Percentiles rank a stretch among this genome's conserved stretches.
Evolutionary conservation across 2,797 vertebrate species (phyloP).

Genomic region (Avahi laniger): DNA sequence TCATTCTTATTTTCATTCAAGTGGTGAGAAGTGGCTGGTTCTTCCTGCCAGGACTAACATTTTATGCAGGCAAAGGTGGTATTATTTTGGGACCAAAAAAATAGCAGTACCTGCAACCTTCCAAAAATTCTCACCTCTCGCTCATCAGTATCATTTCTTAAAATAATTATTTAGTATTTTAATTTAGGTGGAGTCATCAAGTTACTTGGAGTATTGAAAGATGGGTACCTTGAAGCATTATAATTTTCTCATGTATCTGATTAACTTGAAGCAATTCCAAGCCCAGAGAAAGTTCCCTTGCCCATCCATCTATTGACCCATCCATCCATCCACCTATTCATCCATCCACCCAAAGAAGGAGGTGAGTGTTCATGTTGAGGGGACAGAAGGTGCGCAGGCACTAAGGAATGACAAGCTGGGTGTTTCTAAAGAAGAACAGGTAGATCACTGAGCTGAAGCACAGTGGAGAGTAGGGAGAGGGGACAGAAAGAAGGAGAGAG

Average conservation of each 20-base stretch:
- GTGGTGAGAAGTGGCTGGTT: neutral
- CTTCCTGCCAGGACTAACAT: slow-evolving; percentile 47
- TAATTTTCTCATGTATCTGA: neutral
- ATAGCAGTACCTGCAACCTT: neutral
- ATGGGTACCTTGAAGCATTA: neutral
- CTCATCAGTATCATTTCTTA: neutral
- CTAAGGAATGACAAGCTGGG: neutral
- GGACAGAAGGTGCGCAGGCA: neutral
- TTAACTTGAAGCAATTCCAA: neutral
- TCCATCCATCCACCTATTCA: neutral
- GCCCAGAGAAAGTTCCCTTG: neutral
- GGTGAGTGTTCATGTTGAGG: neutral
- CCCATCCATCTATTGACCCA: too few species aligned
- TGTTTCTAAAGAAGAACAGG: neutral
- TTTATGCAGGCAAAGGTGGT: slow-evolving; percentile 20
- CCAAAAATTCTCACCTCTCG: neutral
- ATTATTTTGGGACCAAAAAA: slow-evolving; percentile 48
- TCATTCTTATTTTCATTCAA: slow-evolving; percentile 61
- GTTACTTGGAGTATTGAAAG: neutral
- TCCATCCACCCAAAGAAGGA: neutral
- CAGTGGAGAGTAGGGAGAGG: neutral
- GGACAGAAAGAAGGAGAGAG: neutral
- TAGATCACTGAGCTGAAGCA: neutral
- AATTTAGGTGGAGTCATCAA: neutral
- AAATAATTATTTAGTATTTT: neutral